phyloP scores from a whole-genome alignment of 2,888 invertebrate species.

The Chironomus riparius region DNA sequence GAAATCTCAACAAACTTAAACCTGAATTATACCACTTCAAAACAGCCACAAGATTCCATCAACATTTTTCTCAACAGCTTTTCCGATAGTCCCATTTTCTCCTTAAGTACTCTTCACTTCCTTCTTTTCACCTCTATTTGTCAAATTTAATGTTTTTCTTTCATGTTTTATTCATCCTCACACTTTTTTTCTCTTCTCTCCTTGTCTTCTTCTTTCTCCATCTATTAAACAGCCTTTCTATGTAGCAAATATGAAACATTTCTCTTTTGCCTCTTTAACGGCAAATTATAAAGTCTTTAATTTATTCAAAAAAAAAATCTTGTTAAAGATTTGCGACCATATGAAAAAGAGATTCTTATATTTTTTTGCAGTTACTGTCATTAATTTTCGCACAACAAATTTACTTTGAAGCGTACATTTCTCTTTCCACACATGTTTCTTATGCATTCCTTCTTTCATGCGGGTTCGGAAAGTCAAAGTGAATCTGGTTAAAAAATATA shows the following conservation, averaged over 20 bases:
- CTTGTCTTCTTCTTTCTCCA: no score
- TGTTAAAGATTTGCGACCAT: not conserved
- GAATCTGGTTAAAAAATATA: no score
- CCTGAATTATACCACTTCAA: no score
- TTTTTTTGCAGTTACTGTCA: not conserved
- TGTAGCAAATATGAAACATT: no score
- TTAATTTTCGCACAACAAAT: conserved; percentile 20
- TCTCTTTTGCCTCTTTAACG: not conserved
- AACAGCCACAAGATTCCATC: no score
- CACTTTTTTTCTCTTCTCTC: no score
- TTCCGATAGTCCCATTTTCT: not conserved
- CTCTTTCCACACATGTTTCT: not conserved
- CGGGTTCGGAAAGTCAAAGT: no score
- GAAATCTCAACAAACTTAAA: no score
- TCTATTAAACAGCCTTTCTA: no score
- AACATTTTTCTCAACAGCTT: no score
- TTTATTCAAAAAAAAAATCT: not conserved
- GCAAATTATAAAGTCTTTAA: conserved; percentile 26
- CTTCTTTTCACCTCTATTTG: not conserved
- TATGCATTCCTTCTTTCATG: no score
- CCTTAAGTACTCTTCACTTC: not conserved
- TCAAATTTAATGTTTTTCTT: not conserved
- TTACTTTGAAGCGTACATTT: conserved; percentile 13
- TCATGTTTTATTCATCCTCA: not conserved
- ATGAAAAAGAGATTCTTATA: not conserved